Evolutionary conservation across 2,888 invertebrate species (phyloP).

Genomic region (Ptychoptera contaminata): DNA sequence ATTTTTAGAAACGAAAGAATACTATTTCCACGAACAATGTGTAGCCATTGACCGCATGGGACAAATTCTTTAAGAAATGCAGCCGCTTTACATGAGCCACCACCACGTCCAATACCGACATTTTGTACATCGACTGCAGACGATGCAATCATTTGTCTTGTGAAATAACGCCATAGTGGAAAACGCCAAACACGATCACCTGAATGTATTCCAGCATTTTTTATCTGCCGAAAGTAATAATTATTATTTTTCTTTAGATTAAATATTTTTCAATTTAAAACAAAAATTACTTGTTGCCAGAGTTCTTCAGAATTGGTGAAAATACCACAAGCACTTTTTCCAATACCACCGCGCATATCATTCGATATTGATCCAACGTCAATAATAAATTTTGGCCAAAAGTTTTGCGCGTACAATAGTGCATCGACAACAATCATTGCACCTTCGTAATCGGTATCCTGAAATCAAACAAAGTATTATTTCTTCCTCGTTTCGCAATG

Average conservation of each 20-base stretch:
- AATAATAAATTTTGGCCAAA: slow-evolving; percentile 52
- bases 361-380: slow-evolving; percentile 65
- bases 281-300: slow-evolving; percentile 32
- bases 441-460: slow-evolving; percentile 63
- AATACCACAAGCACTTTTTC: slow-evolving; percentile 50
- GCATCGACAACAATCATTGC: slow-evolving; percentile 61
- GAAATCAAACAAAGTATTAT: slow-evolving; percentile 31
- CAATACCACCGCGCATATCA: slow-evolving; percentile 44
- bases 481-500: background rate
- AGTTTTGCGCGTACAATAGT: slow-evolving; percentile 55
- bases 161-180: slow-evolving; percentile 65
- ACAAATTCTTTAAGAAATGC: slow-evolving; percentile 60
- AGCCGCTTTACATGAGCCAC: slow-evolving; percentile 57
- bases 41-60: slow-evolving; percentile 58
- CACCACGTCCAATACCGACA: slow-evolving; percentile 33
- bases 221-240: too few relatives aligned
- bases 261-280: background rate
- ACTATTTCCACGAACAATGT: slow-evolving; percentile 49
- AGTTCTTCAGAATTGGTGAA: slow-evolving; percentile 54
- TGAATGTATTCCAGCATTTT: slow-evolving; percentile 50
- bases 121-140: slow-evolving; percentile 37
- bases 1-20: too few relatives aligned
- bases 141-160: slow-evolving; percentile 36
- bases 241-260: too few relatives aligned
- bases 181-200: slow-evolving; percentile 71